A percentile compares a stretch with the other conserved stretches of the same genome.
phyloP scores from a whole-genome alignment of 2,888 invertebrate species.

The Eristalis intricaria region DNA sequence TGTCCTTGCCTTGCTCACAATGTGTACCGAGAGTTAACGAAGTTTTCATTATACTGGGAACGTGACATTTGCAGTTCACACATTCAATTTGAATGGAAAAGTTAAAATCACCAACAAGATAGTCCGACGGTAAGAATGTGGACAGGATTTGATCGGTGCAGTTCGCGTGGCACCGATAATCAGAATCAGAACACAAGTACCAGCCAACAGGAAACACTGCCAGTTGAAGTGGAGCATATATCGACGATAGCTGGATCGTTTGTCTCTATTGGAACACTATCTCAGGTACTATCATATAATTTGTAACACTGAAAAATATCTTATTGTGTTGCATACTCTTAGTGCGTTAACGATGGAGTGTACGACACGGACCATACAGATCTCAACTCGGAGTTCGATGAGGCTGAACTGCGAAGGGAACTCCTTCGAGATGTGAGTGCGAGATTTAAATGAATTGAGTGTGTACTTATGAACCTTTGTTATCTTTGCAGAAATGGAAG shows the following conservation, averaged over 20 bases:
- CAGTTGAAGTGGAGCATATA: constrained; percentile 84
- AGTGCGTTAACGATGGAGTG: constrained; percentile 83
- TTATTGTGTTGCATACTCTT: constrained; percentile 46
- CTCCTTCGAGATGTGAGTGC: constrained; percentile 90
- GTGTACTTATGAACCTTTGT: neutral
- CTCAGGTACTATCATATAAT: constrained; percentile 80
- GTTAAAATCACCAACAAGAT: constrained; percentile 54
- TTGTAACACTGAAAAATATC: neutral
- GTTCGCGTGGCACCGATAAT: constrained; percentile 78
- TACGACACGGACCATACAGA: constrained; percentile 92
- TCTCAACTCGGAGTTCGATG: constrained; percentile 90
- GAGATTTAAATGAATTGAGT: neutral
- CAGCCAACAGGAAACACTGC: constrained; percentile 84
- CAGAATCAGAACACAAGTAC: constrained; percentile 77
- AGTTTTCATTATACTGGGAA: neutral
- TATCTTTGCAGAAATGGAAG: constrained; percentile 91
- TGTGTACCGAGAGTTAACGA: constrained; percentile 34
- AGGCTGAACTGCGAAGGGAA: constrained; percentile 88
- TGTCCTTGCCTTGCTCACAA: too few relatives aligned
- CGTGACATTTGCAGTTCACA: neutral
- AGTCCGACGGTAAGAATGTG: constrained; percentile 73
- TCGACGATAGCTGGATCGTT: constrained; percentile 89
- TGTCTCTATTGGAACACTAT: constrained; percentile 84
- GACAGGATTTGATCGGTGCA: constrained; percentile 79
- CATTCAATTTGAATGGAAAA: constrained; percentile 61